Evolutionary conservation across 2,113 vertebrate species (phyloP).

Genomic region (Caranx melampygus): DNA sequence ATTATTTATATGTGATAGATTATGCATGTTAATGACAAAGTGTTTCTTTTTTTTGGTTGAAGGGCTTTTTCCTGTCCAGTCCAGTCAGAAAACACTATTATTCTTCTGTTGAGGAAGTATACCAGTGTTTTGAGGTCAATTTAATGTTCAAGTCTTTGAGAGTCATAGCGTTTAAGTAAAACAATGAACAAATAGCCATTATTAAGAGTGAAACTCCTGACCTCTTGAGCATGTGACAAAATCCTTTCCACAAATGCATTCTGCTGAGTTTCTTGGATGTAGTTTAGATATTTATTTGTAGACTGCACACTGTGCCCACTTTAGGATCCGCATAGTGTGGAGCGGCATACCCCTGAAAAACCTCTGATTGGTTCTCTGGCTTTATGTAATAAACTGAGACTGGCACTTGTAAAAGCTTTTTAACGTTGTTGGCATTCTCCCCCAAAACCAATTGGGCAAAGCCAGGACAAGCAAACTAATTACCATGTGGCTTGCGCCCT

Average conservation of each 20-base stretch:
- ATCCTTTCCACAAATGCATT: slow-evolving; percentile 2
- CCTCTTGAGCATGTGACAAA: not conserved
- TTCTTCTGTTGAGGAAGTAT: not conserved
- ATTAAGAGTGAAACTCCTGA: not conserved
- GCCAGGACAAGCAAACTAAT: slow-evolving; percentile 59
- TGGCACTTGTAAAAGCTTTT: slow-evolving; percentile 31
- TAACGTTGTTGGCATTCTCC: slow-evolving; percentile 41
- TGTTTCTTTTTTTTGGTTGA: not conserved
- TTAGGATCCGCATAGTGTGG: slow-evolving; percentile 15
- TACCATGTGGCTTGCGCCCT: slow-evolving; percentile 28
- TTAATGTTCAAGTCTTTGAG: slow-evolving; percentile 11
- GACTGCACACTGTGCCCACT: not conserved
- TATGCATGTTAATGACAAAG: not conserved
- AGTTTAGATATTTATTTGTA: slow-evolving; percentile 31
- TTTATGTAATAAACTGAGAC: slow-evolving; percentile 26
- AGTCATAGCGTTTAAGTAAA: slow-evolving; percentile 11
- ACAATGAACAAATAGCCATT: slow-evolving; percentile 17
- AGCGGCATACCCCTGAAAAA: slow-evolving; percentile 16
- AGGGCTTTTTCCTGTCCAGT: not conserved
- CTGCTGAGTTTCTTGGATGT: slow-evolving; percentile 16
- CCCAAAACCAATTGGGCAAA: slow-evolving; percentile 54
- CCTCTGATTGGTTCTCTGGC: slow-evolving; percentile 4
- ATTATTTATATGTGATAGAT: not conserved
- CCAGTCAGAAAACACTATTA: slow-evolving; percentile 9
- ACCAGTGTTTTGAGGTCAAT: slow-evolving; percentile 15